Base-by-base conservation (phyloP, 1,140 invertebrate species). In the Sinonovacula constricta region DNA sequence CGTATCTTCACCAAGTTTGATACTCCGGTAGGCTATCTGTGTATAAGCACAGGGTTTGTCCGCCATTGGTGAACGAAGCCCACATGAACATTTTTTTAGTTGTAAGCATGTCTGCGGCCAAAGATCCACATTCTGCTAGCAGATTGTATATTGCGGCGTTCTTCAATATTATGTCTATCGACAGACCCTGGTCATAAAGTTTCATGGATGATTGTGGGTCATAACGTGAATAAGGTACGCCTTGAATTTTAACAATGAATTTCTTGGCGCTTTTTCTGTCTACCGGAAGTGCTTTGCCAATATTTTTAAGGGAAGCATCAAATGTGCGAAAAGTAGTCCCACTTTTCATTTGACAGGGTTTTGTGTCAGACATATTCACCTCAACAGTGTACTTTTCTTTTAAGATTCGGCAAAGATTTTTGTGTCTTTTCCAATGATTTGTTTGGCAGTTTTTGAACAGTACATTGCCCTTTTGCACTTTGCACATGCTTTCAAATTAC, bases 1-100 rank as follows among this genome's bases (percentile, higher is more conserved):
- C n/a, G n/a, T n/a, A n/a, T n/a, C n/a, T n/a, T n/a, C n/a, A 69
- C 75, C 75, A 78, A 3, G 75, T 53, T 34, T 78, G 75, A 70
- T 63, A 78, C 12, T 56, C 30, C 5, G 75, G 56, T 18, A 78
- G 45, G 28, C 31, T 70, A 15, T 69, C 66, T 3, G 75, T 78
- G 45, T 70, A 39, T 22, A 78, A 62, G 39, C 66, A 24, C 0
- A 78, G 28, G 4, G 65, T 18, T 12, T 26, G 7, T 3, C 75
- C 66, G 7, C 15, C 34, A 1, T 65, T 3, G 45, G 63, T 57
- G 31, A 65, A 79, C 22, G 66, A 79, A 30, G 76, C 76, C 54
- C 66, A 78, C 54, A 66, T 69, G 28, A 70, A 78, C 22, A 78
- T 78, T n/a, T 70, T 78, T 59, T 78, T 78, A 36, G 49, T 31